A percentile compares a stretch with the other conserved stretches of the same genome.
Conservation (phyloP, 2,113 vertebrate genomes). For the Antechinus flavipes region DNA sequence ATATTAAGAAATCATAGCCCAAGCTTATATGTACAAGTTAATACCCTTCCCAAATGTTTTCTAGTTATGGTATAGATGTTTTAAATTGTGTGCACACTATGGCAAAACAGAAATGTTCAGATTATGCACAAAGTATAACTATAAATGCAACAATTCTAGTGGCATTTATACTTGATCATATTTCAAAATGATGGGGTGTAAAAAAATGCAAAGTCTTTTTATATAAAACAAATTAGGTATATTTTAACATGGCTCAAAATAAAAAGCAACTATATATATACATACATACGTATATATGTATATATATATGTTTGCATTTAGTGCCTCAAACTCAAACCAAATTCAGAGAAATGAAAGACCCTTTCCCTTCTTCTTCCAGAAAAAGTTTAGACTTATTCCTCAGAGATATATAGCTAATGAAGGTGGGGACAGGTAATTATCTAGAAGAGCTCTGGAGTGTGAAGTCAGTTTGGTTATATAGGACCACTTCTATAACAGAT, state of each 20-base stretch:
- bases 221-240: neutral
- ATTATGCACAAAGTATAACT: neutral
- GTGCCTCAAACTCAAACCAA: neutral
- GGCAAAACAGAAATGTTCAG: neutral
- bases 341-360: neutral
- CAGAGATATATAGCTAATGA: neutral
- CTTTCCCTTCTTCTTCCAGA: neutral
- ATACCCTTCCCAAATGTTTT: neutral
- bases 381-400: neutral
- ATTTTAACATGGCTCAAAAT: neutral
- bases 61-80: neutral
- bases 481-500: neutral
- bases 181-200: neutral
- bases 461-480: neutral
- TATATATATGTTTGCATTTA: neutral
- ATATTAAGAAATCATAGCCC: neutral
- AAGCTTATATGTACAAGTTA: neutral
- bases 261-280: neutral
- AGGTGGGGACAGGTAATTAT: neutral
- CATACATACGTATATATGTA: neutral
- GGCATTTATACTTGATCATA: neutral
- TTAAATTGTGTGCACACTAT: neutral
- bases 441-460: neutral
- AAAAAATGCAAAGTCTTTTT: neutral
- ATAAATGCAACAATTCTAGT: neutral